Base-by-base conservation (phyloP, 2,113 vertebrate genomes). In the Bothrops jararaca region DNA sequence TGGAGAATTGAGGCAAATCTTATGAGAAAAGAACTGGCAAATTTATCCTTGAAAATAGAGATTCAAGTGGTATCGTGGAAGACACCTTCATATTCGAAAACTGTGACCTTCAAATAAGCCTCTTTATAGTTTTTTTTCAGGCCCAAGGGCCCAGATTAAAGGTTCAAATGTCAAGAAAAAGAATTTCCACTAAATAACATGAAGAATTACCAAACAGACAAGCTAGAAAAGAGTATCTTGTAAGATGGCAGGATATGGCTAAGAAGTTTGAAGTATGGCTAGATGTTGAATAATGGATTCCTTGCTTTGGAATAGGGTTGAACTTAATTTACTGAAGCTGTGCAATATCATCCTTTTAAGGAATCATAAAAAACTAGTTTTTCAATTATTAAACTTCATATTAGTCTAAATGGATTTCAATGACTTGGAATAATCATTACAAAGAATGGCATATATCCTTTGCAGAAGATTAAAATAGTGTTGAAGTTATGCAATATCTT, bases 321-420 rank as follows among this genome's bases (percentile, higher is more conserved):
- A 74, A 74, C n/a, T 20, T 74, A 90, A 87, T 92, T 12, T 91
- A 91, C 91, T 94, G 92, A 94, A 95, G 91, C 88, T 94, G 53
- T 86, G 93, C 95, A 96, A 92, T 48, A 53, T 94, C 94, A 94
- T 58, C 93, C 69, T 50, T 54, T 92, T 95, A 15, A 74, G n/a
- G n/a, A 74, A 74, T 34, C 4, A 74, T 74, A 74, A 74, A 50
- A 74, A n/a, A 74, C 64, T 13, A 74, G 5, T 74, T 74, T 34
- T 74, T 34, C n/a, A 74, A 74, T 18, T 74, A 74, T 13, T 34
- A 34, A 34, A 74, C 29, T 34, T 69, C 1, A 7, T 74, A 74
- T 74, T 74, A 34, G 13, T 74, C 64, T 34, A 15, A 29, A 69
- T 69, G 64, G 29, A 69, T 69, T 69, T 34, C 12, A 69, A 34